Evolutionary conservation across 2,113 vertebrate genomes (phyloP).

Genomic region (Ceratotherium simum): DNA sequence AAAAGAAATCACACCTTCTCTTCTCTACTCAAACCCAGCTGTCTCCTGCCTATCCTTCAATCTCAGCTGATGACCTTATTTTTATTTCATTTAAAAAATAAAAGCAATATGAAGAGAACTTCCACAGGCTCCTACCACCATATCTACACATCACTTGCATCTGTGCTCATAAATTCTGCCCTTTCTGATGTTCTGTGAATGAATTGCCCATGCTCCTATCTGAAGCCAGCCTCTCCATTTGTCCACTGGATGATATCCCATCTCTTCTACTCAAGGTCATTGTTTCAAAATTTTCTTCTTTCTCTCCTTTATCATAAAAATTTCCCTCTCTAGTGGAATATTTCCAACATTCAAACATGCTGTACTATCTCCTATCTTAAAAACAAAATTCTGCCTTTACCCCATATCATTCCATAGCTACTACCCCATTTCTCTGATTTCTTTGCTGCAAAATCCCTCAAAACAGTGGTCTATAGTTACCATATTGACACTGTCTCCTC

Average conservation of each 20-base stretch:
- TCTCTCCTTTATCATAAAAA: background rate
- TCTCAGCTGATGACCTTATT: background rate
- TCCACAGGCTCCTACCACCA: background rate
- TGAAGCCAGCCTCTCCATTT: background rate
- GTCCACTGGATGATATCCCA: background rate
- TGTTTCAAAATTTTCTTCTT: constrained; percentile 14
- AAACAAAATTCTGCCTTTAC: background rate
- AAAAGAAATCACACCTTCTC: no score
- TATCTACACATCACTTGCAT: background rate
- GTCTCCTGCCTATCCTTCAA: no score
- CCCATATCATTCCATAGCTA: background rate
- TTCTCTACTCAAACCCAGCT: no score
- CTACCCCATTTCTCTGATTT: background rate
- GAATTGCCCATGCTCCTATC: background rate
- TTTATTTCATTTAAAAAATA: background rate
- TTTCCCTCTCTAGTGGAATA: background rate
- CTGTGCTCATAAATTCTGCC: background rate
- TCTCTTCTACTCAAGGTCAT: background rate
- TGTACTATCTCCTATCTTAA: background rate
- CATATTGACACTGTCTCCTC: background rate
- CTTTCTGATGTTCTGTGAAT: background rate
- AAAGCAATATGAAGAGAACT: background rate
- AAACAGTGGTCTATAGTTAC: background rate
- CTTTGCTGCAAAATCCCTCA: background rate
- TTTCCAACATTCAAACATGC: background rate